A percentile compares a stretch with the other conserved stretches of the same genome.
Evolutionary conservation across 2,113 vertebrate genomes (phyloP).

Genomic region (Cyanoramphus novaezelandiae): DNA sequence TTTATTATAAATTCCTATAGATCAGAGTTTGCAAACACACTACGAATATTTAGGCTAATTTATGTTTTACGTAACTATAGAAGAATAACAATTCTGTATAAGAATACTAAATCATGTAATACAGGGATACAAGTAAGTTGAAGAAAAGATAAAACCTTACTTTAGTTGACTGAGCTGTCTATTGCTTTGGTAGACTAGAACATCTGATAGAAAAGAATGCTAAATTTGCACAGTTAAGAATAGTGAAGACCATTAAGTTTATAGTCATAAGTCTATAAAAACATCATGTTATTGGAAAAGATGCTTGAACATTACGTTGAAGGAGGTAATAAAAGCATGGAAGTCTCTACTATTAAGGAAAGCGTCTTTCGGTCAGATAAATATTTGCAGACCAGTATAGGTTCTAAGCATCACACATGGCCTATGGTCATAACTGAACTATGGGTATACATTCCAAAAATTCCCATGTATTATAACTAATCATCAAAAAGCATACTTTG

Average conservation of each 20-base stretch:
- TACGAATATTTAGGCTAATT: rapidly evolving
- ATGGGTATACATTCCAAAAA: background rate
- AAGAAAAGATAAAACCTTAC: background rate
- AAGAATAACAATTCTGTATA: background rate
- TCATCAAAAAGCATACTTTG: background rate
- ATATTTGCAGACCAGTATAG: background rate
- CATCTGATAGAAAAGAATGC: background rate
- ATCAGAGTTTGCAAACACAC: background rate
- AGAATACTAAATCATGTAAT: background rate
- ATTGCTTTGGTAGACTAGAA: background rate
- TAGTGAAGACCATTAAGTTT: background rate
- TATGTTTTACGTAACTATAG: background rate
- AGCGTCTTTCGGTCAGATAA: background rate
- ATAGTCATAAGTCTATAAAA: background rate
- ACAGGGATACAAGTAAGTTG: background rate
- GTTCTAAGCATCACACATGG: background rate
- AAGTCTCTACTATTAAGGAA: background rate
- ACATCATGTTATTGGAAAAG: background rate
- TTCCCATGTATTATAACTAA: background rate
- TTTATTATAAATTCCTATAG: background rate
- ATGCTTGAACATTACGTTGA: background rate
- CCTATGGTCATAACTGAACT: background rate
- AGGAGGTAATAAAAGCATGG: background rate
- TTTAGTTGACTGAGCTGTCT: background rate
- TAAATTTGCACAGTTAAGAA: background rate